phyloP scores from a whole-genome alignment of 1,140 invertebrate genomes.

The Trachelipus rathkii region DNA sequence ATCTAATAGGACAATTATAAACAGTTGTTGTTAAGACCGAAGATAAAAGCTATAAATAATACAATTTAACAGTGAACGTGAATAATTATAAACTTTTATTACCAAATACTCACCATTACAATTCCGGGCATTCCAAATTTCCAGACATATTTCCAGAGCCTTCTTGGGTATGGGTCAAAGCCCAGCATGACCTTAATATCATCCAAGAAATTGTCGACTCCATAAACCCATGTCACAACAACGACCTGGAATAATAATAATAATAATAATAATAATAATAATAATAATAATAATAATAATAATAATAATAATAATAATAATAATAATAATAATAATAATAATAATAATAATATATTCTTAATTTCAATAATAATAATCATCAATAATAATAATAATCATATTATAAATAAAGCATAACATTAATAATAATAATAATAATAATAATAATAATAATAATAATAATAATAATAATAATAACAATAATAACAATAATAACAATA shows the following conservation, averaged over 20 bases:
- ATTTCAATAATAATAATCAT: background rate
- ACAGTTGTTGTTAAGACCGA: too few species aligned
- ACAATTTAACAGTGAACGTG: too few species aligned
- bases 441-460: too few species aligned
- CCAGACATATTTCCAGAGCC: constrained; percentile 78
- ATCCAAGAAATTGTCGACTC: constrained; percentile 70
- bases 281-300: background rate
- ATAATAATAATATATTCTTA: background rate
- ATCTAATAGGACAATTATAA: too few species aligned
- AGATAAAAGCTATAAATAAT: too few species aligned
- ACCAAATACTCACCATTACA: constrained; percentile 55
- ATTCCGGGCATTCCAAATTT: constrained; percentile 69
- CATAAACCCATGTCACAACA: constrained; percentile 76
- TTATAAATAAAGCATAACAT: too few species aligned
- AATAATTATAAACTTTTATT: too few species aligned
- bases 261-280: too few species aligned
- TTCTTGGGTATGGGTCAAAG: constrained; percentile 63
- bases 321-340: background rate
- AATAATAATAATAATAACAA: background rate
- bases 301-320: too few species aligned
- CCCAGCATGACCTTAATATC: constrained; percentile 79
- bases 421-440: background rate
- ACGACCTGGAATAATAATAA: constrained; percentile 50
- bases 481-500: too few species aligned
- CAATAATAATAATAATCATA: too few species aligned